Conservation (phyloP, 1,140 invertebrate genomes). For the Leguminivora glycinivorella region DNA sequence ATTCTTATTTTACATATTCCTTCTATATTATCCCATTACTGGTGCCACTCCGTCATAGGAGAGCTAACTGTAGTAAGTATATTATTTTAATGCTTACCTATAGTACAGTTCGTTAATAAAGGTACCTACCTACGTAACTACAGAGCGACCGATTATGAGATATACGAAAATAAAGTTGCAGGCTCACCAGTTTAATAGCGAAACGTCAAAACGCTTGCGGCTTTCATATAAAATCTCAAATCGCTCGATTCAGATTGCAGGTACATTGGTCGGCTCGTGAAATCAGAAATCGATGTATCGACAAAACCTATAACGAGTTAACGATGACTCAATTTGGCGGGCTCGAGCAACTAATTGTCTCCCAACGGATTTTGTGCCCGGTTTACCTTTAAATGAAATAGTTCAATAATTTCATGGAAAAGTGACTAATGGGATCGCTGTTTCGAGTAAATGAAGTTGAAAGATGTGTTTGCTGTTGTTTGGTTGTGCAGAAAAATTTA, state of each 20-base stretch:
- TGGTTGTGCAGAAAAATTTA: no score
- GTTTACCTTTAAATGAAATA: conserved; percentile 1
- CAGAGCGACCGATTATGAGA: background rate
- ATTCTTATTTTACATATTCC: no score
- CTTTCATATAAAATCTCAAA: background rate
- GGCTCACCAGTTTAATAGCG: background rate
- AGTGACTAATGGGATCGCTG: background rate
- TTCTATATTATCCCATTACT: no score
- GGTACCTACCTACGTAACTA: background rate
- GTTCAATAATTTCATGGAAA: background rate
- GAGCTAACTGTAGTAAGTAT: no score
- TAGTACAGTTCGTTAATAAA: background rate
- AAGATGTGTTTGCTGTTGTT: no score
- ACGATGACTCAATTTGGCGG: conserved; percentile 22
- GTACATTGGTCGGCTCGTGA: background rate
- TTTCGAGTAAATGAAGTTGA: no score
- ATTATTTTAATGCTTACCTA: background rate
- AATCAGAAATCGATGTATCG: conserved; percentile 24
- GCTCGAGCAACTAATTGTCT: conserved; percentile 20
- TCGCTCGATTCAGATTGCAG: background rate
- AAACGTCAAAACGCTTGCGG: background rate
- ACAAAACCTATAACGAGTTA: conserved; percentile 22
- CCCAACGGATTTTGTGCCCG: conserved; percentile 12
- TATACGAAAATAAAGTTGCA: background rate
- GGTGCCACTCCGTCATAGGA: no score